Evolutionary conservation across 2,888 invertebrate species (phyloP), one percentile per base, ranked within the genome.

Genomic region (Lathronympha strigana): DNA sequence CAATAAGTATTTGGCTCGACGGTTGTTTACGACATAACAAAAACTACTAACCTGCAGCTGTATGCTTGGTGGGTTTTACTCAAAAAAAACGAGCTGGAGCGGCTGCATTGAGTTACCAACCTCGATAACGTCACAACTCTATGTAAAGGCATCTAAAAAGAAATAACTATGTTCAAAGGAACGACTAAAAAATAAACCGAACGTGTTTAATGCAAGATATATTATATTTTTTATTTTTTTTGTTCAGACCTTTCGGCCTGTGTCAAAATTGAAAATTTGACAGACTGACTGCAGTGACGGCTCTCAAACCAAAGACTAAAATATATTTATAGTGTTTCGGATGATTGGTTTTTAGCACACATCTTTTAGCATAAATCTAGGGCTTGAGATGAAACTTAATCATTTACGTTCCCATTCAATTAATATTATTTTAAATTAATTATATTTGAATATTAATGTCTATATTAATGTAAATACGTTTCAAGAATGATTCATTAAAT

Each of bases 71-170:
- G 75, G 61, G 74, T 69, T 45, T 77, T 79, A n/a, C 71, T 67
- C 38, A 72, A 71, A 17, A 78, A 15, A 53, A 80, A 40, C 28
- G 74, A 58, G 69, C 70, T 77, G 19, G 77, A 72, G 40, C 85
- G 82, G 68, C 73, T 79, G 31, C 73, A 76, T 63, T 79, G 81
- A 57, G 79, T 38, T 9, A 82, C 63, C 61, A 79, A 66, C 38
- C 71, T 81, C 19, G 87, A 77, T 38, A 81, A 43, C 17, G 80
- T 68, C 47, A 76, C 70, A 64, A 86, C 73, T 72, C 78, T 82
- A 66, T 77, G 76, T 45, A 86, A 72, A 71, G 79, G 53, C 64
- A 66, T 66, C 53, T 45, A 60, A 54, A 54, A 47, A 17, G 36
- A 8, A 60, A 25, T 23, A 33, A 58, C 43, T 25, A n/a, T 36